Conservation (phyloP, 2,797 vertebrate species). For the Gallirallus australis region DNA sequence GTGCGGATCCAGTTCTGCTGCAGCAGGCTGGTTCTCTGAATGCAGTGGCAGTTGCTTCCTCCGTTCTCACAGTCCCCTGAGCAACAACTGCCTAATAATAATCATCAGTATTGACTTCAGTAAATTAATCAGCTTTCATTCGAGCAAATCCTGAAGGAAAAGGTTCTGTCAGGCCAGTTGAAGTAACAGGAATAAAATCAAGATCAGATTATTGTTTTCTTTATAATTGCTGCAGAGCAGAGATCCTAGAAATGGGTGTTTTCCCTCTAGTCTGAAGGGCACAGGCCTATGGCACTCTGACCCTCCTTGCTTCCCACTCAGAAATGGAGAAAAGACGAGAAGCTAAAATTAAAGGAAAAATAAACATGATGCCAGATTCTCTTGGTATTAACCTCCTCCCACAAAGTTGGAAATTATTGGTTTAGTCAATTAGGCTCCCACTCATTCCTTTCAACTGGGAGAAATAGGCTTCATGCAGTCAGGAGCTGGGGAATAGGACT, state of each 20-base stretch:
- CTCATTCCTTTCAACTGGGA: neutral
- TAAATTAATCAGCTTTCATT: conserved; percentile 5
- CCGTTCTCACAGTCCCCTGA: neutral
- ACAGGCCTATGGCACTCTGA: neutral
- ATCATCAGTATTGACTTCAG: neutral
- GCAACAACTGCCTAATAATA: neutral
- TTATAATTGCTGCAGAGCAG: neutral
- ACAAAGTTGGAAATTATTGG: conserved; percentile 41
- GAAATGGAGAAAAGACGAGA: neutral
- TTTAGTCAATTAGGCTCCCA: conserved; percentile 53
- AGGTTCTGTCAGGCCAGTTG: neutral
- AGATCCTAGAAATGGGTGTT: neutral
- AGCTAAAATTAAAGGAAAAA: neutral
- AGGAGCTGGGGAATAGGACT: neutral
- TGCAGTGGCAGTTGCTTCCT: neutral
- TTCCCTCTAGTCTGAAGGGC: neutral
- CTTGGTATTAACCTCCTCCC: conserved; percentile 17
- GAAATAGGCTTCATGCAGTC: neutral
- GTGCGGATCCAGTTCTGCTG: neutral
- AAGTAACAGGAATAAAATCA: neutral
- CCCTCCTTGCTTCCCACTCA: neutral
- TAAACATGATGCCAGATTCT: conserved; percentile 16
- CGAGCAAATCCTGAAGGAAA: neutral
- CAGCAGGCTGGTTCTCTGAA: neutral
- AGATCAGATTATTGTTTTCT: neutral